A percentile compares a stretch with the other conserved stretches of the same genome.
Conservation (phyloP, 92 coral and sea anemone genomes). For the Phymanthus crucifer region DNA sequence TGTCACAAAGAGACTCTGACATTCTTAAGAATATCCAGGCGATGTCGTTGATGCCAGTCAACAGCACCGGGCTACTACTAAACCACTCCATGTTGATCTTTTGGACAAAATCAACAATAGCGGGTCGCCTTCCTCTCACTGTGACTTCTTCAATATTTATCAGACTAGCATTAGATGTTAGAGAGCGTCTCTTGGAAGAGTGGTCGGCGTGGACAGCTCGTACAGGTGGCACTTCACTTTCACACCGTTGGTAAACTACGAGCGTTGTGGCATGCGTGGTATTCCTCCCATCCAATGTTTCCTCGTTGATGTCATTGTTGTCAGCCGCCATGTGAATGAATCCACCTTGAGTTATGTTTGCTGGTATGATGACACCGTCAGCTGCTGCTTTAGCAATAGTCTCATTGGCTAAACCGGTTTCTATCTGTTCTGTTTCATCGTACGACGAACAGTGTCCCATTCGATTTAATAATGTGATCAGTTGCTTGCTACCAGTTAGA, state of each 20-base stretch:
- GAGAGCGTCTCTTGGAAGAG: conserved; percentile 47
- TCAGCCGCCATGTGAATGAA: conserved; percentile 63
- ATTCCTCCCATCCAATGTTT: conserved; percentile 45
- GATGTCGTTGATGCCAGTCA: conserved; percentile 48
- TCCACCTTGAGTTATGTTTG: conserved; percentile 43
- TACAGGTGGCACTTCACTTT: conserved; percentile 53
- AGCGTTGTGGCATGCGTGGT: conserved; percentile 41
- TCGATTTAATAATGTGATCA: conserved; percentile 39
- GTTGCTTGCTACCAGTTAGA: conserved; percentile 44
- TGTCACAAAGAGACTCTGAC: conserved; percentile 26
- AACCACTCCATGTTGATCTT: conserved; percentile 41
- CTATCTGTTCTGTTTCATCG: conserved; percentile 44
- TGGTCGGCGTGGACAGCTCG: conserved; percentile 52
- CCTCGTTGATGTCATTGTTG: conserved; percentile 54
- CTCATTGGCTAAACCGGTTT: conserved; percentile 55
- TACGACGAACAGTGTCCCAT: conserved; percentile 50
- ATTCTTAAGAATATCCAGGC: conserved; percentile 59
- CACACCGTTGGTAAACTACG: conserved; percentile 37
- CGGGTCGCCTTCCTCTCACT: conserved; percentile 59
- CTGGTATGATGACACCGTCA: conserved; percentile 46
- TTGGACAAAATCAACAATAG: conserved; percentile 28
- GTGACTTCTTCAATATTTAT: conserved; percentile 48
- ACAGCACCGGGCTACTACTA: too few relatives aligned
- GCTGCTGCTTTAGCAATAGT: conserved; percentile 44
- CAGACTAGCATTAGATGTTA: conserved; percentile 43